Base-by-base conservation (phyloP, 1,140 invertebrate species). In the Megalonaias nervosa region DNA sequence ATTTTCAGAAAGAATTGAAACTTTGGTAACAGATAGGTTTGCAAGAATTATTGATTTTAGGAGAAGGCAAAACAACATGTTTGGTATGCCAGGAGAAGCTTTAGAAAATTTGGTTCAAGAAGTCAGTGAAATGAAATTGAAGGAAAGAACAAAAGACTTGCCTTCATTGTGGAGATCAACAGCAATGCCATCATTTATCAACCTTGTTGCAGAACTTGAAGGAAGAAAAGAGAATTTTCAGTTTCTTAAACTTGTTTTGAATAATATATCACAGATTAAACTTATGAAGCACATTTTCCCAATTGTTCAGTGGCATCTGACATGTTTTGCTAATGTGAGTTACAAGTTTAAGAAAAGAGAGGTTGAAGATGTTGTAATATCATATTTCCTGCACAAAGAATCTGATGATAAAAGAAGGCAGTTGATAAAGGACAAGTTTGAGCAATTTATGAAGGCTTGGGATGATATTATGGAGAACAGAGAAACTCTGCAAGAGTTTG, bases 281-380 rank as follows among this genome's bases (percentile, higher is more conserved):
- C 67, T 75, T 2, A 59, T 68, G n/a, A 64, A 70, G 12, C 60
- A 75, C 21, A 61, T 75, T 13, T 62, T 64, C 55, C 19, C 56
- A 23, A 70, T 75, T 15, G 19, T 75, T 48, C 74, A 70, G 19
- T 75, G 74, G 74, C 74, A 75, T 31, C 16, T 70, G 67, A 9
- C 58, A 70, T 26, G 55, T 19, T 38, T 60, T 64, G 31, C 64
- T 17, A 75, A 62, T 17, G 15, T 65, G 2, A 70, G 60, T 64
- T 75, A 75, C 60, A 23, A 6, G 14, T 57, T 75, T 14, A 75
- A 75, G 57, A 57, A 68, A 26, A 19, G 23, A 15, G 59, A 70
- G 15, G 69, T 67, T 70, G 23, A 61, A 23, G 31, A 70, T 56
- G 55, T 70, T 67, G 56, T 68, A 17, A 60, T 75, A 12, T 9